Evolutionary conservation across 2,797 vertebrate genomes (phyloP), one percentile per base, ranked within the genome.

Genomic region (Danio albolineatus): DNA sequence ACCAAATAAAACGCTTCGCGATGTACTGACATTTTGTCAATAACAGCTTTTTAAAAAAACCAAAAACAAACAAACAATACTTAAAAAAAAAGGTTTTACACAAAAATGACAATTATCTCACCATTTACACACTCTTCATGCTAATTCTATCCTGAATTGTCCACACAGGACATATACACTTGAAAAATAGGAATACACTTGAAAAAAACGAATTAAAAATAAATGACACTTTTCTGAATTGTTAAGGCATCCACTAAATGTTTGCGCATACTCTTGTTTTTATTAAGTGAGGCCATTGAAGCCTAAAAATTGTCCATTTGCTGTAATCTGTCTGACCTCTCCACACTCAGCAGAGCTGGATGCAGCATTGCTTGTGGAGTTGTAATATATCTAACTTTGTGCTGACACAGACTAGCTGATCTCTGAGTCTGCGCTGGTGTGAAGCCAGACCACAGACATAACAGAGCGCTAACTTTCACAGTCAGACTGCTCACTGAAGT

Each of bases 381-480:
- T 73, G 21, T 66, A 64, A 74, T 66, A 74, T 16, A 74, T 75
- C 46, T 46, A 57, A 44, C 62, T 5, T 66, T 57, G 51, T 57
- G 75, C 62, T 67, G 74, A 76, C 41, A 67, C 51, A 10, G 21
- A 36, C 12, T 59, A 28, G 53, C n/a, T 56, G 75, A 9, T 57
- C 39, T 59, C 65, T 70, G 64, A 49, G 43, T 51, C 66, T 59
- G 21, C n/a, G 7, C 44, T 77, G 75, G 7, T 69, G 53, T 4
- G 1, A 39, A 51, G 48, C 48, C 69, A 72, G 49, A 72, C 21
- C 38, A 9, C 17, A 60, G 43, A 59, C 21, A 46, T 46, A 59
- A 57, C 2, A 57, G 54, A 46, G 19, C 19, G 57, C 28, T 59
- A 59, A 59, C 41, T 36, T 73, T 73, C 43, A 59, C 41, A 60